phyloP scores from a whole-genome alignment of 2,113 vertebrate species.

The Cheilinus undulatus region DNA sequence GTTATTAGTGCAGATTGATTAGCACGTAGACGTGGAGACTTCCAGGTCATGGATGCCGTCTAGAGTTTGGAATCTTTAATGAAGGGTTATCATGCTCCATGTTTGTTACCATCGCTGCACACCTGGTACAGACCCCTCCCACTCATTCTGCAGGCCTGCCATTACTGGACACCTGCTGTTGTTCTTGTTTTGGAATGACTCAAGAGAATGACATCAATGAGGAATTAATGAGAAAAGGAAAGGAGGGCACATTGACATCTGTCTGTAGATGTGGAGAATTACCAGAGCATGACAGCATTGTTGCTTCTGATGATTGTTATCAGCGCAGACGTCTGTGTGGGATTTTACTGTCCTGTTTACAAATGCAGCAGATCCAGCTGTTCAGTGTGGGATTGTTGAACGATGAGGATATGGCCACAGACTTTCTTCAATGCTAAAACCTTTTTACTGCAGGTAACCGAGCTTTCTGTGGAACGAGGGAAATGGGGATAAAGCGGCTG shows the following conservation, averaged over 20 bases:
- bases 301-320: constrained; percentile 78
- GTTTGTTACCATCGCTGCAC: constrained; percentile 71
- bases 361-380: constrained; percentile 38
- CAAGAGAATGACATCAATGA: constrained; percentile 74
- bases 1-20: constrained; percentile 65
- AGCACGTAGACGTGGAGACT: constrained; percentile 37
- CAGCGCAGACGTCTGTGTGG: constrained; percentile 39
- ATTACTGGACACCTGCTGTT: constrained; percentile 79
- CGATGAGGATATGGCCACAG: background rate
- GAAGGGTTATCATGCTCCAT: constrained; percentile 75
- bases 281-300: constrained; percentile 63
- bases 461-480: constrained; percentile 16
- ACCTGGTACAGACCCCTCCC: constrained; percentile 79
- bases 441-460: constrained; percentile 40
- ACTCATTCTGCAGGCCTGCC: constrained; percentile 60
- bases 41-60: constrained; percentile 65
- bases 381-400: constrained; percentile 9
- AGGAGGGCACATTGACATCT: constrained; percentile 72
- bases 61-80: constrained; percentile 81
- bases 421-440: constrained; percentile 18
- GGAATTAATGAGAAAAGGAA: constrained; percentile 76
- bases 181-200: constrained; percentile 76
- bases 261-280: constrained; percentile 64
- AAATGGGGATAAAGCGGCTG: constrained; percentile 41
- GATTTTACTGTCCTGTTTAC: constrained; percentile 58